Conservation (phyloP, 1,140 invertebrate genomes). For the Bombus waltoni region DNA sequence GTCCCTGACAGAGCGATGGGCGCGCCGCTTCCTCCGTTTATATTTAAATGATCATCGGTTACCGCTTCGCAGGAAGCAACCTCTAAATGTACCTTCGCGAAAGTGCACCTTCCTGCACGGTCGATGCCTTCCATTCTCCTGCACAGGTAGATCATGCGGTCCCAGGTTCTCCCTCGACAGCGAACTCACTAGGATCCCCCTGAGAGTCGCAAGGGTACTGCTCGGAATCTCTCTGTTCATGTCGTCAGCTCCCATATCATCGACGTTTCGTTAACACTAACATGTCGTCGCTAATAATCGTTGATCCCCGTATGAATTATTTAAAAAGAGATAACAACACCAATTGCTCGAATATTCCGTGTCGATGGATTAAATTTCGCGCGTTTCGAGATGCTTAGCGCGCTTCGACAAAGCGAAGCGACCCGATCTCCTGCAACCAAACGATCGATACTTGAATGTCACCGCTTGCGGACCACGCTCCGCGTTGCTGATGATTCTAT, state of each 20-base stretch:
- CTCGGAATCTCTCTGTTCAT: conserved; percentile 82
- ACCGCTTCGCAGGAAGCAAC: conserved; percentile 1
- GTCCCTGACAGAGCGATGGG: not conserved
- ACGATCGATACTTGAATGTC: not conserved
- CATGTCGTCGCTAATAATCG: not conserved
- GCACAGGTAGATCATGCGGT: conserved; percentile 78
- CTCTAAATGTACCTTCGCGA: conserved; percentile 70
- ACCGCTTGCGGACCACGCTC: too few relatives aligned
- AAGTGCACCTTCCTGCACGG: conserved; percentile 77
- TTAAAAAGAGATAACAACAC: not conserved
- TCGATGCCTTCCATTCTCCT: conserved; percentile 73
- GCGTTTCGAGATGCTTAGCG: conserved; percentile 8
- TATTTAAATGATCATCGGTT: conserved; percentile 58
- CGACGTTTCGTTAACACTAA: not conserved
- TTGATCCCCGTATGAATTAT: not conserved
- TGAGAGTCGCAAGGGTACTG: conserved; percentile 83
- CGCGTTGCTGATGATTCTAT: not conserved
- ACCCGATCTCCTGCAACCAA: conserved; percentile 20
- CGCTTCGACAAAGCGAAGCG: conserved; percentile 44
- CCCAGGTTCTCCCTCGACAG: conserved; percentile 85
- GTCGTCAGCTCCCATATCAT: conserved; percentile 78
- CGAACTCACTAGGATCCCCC: conserved; percentile 85
- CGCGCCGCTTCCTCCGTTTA: conserved; percentile 62
- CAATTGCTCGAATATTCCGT: not conserved
- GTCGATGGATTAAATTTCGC: not conserved